Conservation (phyloP, 2,888 invertebrate genomes). For the Euplagia quadripunctaria region DNA sequence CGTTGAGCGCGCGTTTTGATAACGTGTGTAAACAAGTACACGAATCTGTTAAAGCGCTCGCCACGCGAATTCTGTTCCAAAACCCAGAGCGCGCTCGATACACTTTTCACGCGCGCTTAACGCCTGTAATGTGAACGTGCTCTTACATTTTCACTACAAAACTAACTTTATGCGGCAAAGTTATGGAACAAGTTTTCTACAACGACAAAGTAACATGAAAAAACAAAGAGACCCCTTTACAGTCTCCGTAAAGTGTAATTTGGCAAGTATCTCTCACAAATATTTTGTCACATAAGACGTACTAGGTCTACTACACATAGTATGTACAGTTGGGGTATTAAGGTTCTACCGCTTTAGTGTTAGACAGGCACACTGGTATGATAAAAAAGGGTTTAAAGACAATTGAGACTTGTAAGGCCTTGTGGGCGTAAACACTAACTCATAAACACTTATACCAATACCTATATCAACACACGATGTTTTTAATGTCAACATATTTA, state of each 20-base stretch:
- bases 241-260: not conserved
- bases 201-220: not conserved
- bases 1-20: no score
- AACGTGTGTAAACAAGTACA: no score
- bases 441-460: slow-evolving; percentile 6
- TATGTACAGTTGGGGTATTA: slow-evolving; percentile 52
- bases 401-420: slow-evolving; percentile 19
- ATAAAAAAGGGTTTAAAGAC: slow-evolving; percentile 28
- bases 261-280: not conserved
- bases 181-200: not conserved
- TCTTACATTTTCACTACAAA: not conserved
- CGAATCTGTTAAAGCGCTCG: no score
- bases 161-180: not conserved
- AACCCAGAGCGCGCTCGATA: no score
- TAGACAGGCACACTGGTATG: slow-evolving; percentile 75
- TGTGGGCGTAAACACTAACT: slow-evolving; percentile 17
- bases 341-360: slow-evolving; percentile 52
- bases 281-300: slow-evolving; percentile 5
- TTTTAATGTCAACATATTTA: slow-evolving; percentile 7
- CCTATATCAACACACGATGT: not conserved
- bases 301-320: slow-evolving; percentile 18
- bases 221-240: not conserved
- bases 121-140: no score
- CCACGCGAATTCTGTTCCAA: no score
- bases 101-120: no score